phyloP scores from a whole-genome alignment of 2,797 vertebrate species.

The Phataginus tricuspis region DNA sequence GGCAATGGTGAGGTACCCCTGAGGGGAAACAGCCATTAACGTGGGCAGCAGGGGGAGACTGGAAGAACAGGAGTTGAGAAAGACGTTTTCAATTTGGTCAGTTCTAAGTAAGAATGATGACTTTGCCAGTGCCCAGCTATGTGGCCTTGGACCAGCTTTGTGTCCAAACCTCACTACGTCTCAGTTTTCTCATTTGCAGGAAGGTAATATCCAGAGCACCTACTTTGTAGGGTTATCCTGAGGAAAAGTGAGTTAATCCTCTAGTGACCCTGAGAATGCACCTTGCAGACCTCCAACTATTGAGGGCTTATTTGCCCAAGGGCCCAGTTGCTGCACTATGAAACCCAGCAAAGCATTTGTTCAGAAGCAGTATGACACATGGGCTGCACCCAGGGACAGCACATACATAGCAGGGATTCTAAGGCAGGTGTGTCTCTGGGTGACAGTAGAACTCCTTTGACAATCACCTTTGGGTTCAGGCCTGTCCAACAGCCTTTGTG shows the following conservation, averaged over 20 bases:
- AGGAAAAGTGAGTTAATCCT: background rate
- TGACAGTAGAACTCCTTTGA: background rate
- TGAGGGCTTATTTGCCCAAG: background rate
- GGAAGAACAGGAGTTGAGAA: background rate
- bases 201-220: background rate
- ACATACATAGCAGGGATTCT: background rate
- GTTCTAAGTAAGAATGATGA: background rate
- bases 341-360: background rate
- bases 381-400: background rate
- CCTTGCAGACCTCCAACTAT: background rate
- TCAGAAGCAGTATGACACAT: background rate
- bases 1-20: background rate
- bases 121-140: background rate
- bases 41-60: background rate
- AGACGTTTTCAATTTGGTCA: background rate
- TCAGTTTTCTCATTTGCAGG: background rate
- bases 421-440: background rate
- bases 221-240: background rate
- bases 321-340: background rate
- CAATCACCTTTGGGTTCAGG: background rate
- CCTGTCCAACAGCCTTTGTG: background rate
- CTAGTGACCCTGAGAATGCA: background rate
- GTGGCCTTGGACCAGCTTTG: background rate
- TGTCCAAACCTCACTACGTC: background rate
- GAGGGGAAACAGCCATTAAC: background rate